phyloP scores from a whole-genome alignment of 2,888 invertebrate genomes.

The Agrochola lota region DNA sequence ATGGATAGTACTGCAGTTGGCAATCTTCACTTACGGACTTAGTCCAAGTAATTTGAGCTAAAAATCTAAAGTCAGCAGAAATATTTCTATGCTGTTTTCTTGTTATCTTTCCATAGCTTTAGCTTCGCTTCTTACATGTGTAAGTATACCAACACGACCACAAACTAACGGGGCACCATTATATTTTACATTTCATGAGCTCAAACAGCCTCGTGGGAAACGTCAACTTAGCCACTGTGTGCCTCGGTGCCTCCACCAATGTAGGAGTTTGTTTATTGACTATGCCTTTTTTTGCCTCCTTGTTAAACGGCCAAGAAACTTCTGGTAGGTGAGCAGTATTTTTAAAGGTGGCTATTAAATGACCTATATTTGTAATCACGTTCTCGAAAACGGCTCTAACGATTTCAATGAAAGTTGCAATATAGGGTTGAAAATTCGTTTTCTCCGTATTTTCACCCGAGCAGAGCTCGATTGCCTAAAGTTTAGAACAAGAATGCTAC shows the following conservation, averaged over 20 bases:
- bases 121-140: constrained; percentile 35
- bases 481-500: too few species aligned
- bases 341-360: too few species aligned
- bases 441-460: too few species aligned
- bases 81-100: background rate
- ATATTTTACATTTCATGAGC: constrained; percentile 81
- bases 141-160: constrained; percentile 46
- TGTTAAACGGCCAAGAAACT: constrained; percentile 25
- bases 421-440: too few species aligned
- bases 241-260: constrained; percentile 60
- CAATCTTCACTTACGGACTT: background rate
- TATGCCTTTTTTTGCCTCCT: constrained; percentile 36
- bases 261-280: constrained; percentile 58
- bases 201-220: constrained; percentile 82
- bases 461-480: too few species aligned
- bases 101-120: constrained; percentile 6
- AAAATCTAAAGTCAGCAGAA: background rate
- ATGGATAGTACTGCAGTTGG: background rate
- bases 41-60: background rate
- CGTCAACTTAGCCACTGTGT: constrained; percentile 75
- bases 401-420: too few species aligned
- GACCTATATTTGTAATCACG: too few species aligned
- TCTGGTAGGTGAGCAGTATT: background rate
- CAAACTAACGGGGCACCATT: constrained; percentile 78
- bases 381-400: too few species aligned